Conservation (phyloP, 2,888 invertebrate species). For the Macropis europaea region DNA sequence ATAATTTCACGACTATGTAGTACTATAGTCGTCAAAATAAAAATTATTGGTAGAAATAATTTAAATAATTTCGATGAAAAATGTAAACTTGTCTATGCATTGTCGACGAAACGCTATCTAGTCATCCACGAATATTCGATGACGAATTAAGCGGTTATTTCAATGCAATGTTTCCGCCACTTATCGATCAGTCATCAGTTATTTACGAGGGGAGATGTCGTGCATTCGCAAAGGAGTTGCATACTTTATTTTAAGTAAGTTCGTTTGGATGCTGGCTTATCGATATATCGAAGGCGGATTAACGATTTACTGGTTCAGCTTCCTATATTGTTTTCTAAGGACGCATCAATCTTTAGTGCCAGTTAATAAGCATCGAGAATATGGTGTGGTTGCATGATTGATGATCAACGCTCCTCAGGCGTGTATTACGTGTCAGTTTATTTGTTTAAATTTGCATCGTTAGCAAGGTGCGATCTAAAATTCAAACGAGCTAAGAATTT, state of each 20-base stretch:
- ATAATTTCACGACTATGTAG: too few species aligned
- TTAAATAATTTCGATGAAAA: too few species aligned
- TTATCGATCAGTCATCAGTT: slow-evolving; percentile 10
- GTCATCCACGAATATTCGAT: not conserved
- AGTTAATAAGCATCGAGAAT: slow-evolving; percentile 48
- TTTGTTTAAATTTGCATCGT: not conserved
- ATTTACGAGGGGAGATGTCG: slow-evolving; percentile 3
- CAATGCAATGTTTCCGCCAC: not conserved
- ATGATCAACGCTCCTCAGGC: slow-evolving; percentile 23
- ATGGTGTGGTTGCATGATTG: slow-evolving; percentile 42
- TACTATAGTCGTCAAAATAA: too few species aligned
- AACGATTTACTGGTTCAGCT: slow-evolving; percentile 23
- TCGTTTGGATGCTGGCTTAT: slow-evolving; percentile 26
- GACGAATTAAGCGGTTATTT: not conserved
- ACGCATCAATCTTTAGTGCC: slow-evolving; percentile 60
- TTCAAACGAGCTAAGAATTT: too few species aligned
- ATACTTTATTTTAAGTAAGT: not conserved
- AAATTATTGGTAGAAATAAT: too few species aligned
- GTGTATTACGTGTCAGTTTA: not conserved
- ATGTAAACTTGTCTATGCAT: too few species aligned
- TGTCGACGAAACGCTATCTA: too few species aligned
- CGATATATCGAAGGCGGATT: slow-evolving; percentile 42
- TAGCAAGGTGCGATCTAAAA: too few species aligned
- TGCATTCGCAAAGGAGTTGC: not conserved
- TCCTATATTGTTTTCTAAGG: slow-evolving; percentile 13